Conservation (phyloP, 2,888 invertebrate genomes). For the Galeruca laticollis region DNA sequence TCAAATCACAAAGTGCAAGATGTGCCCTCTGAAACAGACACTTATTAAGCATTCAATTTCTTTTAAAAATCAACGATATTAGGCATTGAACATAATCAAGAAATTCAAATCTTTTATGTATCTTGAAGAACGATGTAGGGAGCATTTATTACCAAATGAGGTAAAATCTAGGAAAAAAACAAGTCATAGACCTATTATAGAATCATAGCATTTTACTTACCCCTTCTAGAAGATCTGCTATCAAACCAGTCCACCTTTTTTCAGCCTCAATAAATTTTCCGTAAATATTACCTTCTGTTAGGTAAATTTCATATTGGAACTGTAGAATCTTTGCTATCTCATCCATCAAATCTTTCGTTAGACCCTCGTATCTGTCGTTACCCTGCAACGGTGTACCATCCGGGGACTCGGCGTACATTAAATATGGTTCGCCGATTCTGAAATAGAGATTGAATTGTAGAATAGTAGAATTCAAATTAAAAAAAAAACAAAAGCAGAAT, state of each 20-base stretch:
- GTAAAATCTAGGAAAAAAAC: too few species aligned
- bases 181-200: neutral
- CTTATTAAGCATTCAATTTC: neutral
- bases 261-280: conserved; percentile 77
- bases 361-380: conserved; percentile 87
- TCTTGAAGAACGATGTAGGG: too few species aligned
- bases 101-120: too few species aligned
- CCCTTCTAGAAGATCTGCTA: conserved; percentile 79
- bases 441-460: too few species aligned
- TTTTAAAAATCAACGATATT: neutral
- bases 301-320: conserved; percentile 67
- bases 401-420: conserved; percentile 68
- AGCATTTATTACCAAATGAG: too few species aligned
- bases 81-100: too few species aligned
- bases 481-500: too few species aligned
- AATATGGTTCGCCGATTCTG: conserved; percentile 79
- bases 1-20: conserved; percentile 94
- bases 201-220: conserved; percentile 64
- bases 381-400: conserved; percentile 75
- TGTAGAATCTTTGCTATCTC: conserved; percentile 50
- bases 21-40: conserved; percentile 87
- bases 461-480: too few species aligned
- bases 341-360: conserved; percentile 87
- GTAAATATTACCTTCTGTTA: conserved; percentile 77
- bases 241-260: conserved; percentile 83